Evolutionary conservation across 2,113 vertebrate genomes (phyloP).

Genomic region (Thymallus thymallus): DNA sequence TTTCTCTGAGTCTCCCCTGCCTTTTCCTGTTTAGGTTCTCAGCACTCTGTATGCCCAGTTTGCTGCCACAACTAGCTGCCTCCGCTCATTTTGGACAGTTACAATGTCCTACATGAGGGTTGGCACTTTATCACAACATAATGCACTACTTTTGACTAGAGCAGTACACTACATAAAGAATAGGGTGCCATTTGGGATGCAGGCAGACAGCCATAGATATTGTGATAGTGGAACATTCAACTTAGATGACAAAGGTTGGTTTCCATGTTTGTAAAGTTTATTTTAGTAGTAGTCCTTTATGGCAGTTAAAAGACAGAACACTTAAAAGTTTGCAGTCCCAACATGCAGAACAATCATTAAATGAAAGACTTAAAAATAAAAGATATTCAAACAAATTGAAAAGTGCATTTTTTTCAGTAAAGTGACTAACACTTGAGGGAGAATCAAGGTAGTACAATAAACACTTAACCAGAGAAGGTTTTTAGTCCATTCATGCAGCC

Average conservation of each 20-base stretch:
- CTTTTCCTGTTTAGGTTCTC: constrained; percentile 64
- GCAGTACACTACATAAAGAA: no score
- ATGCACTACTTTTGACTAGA: no score
- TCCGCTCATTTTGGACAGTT: constrained; percentile 21
- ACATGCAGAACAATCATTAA: constrained; percentile 96
- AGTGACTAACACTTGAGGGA: constrained; percentile 81
- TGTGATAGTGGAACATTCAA: no score
- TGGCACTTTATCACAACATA: no score
- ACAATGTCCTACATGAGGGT: no score
- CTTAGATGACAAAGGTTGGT: neutral
- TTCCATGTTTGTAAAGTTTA: constrained; percentile 66
- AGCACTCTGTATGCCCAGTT: constrained; percentile 30
- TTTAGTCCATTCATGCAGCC: constrained; percentile 87
- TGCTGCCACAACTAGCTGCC: constrained; percentile 17
- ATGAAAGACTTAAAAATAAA: constrained; percentile 67
- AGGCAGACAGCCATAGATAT: no score
- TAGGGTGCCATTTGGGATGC: no score
- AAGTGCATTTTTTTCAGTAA: constrained; percentile 80
- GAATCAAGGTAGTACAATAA: constrained; percentile 77
- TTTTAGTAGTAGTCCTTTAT: constrained; percentile 76
- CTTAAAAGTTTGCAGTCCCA: constrained; percentile 91
- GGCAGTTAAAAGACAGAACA: constrained; percentile 92
- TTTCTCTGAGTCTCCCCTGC: constrained; percentile 21
- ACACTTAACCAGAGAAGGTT: constrained; percentile 66
- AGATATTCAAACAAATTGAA: constrained; percentile 73